phyloP scores from a whole-genome alignment of 2,797 vertebrate genomes.

The Prionace glauca region DNA sequence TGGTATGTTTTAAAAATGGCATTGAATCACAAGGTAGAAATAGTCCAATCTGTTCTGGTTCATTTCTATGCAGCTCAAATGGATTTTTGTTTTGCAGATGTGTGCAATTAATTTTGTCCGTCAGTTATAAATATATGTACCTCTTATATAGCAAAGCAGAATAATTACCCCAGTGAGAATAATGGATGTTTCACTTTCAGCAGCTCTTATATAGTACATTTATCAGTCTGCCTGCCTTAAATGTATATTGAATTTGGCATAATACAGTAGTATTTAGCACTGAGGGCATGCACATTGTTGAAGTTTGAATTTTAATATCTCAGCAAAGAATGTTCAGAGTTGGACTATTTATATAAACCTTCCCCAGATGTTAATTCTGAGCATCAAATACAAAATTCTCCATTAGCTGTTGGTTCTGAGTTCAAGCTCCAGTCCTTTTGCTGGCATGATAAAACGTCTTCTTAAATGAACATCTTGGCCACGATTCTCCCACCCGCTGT shows the following conservation, averaged over 20 bases:
- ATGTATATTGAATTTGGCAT: constrained; percentile 30
- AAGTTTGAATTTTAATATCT: constrained; percentile 18
- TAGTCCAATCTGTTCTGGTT: background rate
- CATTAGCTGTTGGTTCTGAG: background rate
- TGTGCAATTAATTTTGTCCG: constrained; percentile 7
- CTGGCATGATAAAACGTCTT: background rate
- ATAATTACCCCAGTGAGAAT: background rate
- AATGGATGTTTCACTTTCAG: background rate
- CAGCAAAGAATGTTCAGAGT: background rate
- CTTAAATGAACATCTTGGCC: background rate
- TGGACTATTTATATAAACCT: background rate
- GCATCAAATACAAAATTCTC: background rate
- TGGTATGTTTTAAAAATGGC: background rate
- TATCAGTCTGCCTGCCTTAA: constrained; percentile 1
- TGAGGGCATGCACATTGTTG: background rate
- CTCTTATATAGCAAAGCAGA: background rate
- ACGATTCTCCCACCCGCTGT: too few relatives aligned
- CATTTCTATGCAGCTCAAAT: background rate
- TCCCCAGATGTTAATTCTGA: background rate
- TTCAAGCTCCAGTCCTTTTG: background rate
- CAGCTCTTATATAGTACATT: background rate
- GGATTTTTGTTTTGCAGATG: constrained; percentile 23
- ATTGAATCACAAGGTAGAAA: background rate
- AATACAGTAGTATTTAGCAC: background rate
- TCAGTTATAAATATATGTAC: constrained; percentile 18